These are phyloP conservation scores for Dendrophyllia cribrosa DNA, from an alignment of 64 coral and sea anemone genomes.

Conservation along the genomic window DNA sequence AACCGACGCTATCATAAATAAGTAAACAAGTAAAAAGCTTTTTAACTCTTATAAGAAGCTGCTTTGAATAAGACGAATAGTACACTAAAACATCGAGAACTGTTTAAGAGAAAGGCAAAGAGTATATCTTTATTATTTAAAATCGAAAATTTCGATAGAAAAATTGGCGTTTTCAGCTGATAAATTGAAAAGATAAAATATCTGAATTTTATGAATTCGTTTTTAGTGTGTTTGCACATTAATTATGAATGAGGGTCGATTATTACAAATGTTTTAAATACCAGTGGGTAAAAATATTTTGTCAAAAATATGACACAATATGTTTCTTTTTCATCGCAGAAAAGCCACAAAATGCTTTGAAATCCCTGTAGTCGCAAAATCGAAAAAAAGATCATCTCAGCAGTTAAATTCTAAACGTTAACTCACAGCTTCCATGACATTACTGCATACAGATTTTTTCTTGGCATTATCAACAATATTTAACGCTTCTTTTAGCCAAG, in stretches of 20 bases:
- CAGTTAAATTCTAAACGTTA: conserved; percentile 1
- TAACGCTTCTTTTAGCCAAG: conserved; percentile 84
- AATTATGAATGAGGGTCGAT: conserved; percentile 7
- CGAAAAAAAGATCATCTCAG: background rate
- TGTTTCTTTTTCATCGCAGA: background rate
- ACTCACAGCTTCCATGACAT: conserved; percentile 17
- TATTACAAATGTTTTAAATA: background rate
- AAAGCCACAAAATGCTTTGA: background rate
- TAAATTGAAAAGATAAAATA: background rate
- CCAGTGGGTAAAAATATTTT: background rate
- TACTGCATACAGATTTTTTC: conserved; percentile 36
- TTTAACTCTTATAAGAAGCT: background rate
- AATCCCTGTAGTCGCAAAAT: background rate
- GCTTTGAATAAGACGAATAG: background rate
- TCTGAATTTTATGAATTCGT: conserved; percentile 3
- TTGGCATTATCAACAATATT: conserved; percentile 69
- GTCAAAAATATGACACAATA: background rate
- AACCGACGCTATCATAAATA: conserved; percentile 17
- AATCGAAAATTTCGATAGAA: background rate
- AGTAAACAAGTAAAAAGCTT: background rate
- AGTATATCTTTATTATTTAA: background rate
- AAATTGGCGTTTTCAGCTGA: background rate
- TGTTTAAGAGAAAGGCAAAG: background rate
- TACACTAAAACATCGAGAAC: background rate
- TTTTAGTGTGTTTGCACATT: background rate